Conservation (phyloP, 2,113 vertebrate genomes). For the Odontesthes bonariensis region DNA sequence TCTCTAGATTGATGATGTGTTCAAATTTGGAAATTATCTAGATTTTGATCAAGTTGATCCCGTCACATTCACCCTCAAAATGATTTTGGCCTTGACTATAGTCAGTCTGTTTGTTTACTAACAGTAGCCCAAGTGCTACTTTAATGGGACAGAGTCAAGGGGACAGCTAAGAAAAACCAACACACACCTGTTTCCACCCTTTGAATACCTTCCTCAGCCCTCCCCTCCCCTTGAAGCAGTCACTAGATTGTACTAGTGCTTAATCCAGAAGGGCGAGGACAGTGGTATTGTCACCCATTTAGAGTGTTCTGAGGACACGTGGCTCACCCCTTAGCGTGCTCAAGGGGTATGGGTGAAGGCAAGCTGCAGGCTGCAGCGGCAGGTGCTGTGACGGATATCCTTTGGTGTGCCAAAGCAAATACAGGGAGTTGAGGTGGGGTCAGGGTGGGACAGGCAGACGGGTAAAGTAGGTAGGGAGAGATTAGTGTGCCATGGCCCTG, state of each 20-base stretch:
- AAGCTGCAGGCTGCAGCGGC: slow-evolving; percentile 62
- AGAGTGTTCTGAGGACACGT: slow-evolving; percentile 70
- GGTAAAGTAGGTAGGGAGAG: slow-evolving; percentile 53
- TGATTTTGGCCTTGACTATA: slow-evolving; percentile 18
- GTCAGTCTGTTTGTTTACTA: slow-evolving; percentile 8
- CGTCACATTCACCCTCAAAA: slow-evolving; percentile 17
- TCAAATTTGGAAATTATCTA: slow-evolving; percentile 10
- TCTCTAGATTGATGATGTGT: not conserved
- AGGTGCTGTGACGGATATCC: slow-evolving; percentile 81
- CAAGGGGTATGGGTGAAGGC: slow-evolving; percentile 61
- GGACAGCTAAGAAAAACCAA: slow-evolving; percentile 54
- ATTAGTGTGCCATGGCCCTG: slow-evolving; percentile 66
- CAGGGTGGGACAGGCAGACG: slow-evolving; percentile 64
- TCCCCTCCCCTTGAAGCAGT: slow-evolving; percentile 46
- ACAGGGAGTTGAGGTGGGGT: slow-evolving; percentile 63
- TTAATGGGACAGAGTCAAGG: slow-evolving; percentile 35
- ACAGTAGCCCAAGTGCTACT: slow-evolving; percentile 21
- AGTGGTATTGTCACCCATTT: slow-evolving; percentile 80
- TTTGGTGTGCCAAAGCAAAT: slow-evolving; percentile 75
- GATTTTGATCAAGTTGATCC: not conserved
- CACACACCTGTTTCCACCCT: slow-evolving; percentile 75
- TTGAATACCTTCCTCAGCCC: slow-evolving; percentile 47
- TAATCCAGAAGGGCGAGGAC: slow-evolving; percentile 70
- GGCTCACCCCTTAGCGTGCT: slow-evolving; percentile 67
- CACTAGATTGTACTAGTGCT: slow-evolving; percentile 41